Percentiles rank a stretch among this genome's conserved stretches.
These are phyloP conservation scores for Hypotaenidia okinawae DNA, from an alignment of 2,797 vertebrate species.

Conservation along the genomic window DNA sequence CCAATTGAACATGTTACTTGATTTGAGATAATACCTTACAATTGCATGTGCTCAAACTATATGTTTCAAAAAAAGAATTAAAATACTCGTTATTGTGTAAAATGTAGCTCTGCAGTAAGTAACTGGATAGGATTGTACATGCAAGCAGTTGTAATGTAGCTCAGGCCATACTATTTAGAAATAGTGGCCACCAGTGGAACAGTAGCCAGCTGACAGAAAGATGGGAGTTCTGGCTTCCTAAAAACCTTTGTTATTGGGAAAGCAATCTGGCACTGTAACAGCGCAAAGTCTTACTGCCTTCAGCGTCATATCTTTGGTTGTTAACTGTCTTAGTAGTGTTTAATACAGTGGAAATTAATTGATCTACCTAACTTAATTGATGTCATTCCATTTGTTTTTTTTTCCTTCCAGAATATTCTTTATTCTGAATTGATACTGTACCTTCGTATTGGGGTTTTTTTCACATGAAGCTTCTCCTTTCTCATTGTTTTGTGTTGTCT, in stretches of 20 bases:
- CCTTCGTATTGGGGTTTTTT: not conserved
- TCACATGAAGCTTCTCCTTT: not conserved
- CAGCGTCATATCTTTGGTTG: slow-evolving; percentile 36
- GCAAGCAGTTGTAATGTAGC: slow-evolving; percentile 1
- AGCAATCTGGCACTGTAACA: not conserved
- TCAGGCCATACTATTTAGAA: not conserved
- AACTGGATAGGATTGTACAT: slow-evolving; percentile 22
- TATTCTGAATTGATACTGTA: not conserved
- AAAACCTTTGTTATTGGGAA: slow-evolving; percentile 31
- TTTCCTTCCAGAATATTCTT: not conserved
- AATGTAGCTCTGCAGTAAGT: slow-evolving; percentile 36
- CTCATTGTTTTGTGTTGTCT: not conserved
- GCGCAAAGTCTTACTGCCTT: slow-evolving; percentile 19
- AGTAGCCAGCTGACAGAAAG: slow-evolving; percentile 33
- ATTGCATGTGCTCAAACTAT: slow-evolving; percentile 26
- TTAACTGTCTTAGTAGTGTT: slow-evolving; percentile 29
- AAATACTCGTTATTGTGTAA: slow-evolving; percentile 44
- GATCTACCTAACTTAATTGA: slow-evolving; percentile 28
- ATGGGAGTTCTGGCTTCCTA: slow-evolving; percentile 28
- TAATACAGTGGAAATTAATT: slow-evolving; percentile 46
- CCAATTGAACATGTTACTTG: slow-evolving; percentile 25
- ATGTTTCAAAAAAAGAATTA: not conserved
- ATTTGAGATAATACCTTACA: slow-evolving; percentile 50
- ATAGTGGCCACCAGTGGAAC: slow-evolving; percentile 18
- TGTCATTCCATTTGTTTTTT: not conserved